Base-by-base conservation (phyloP, 2,888 invertebrate genomes). In the Tanytarsus gracilentus region DNA sequence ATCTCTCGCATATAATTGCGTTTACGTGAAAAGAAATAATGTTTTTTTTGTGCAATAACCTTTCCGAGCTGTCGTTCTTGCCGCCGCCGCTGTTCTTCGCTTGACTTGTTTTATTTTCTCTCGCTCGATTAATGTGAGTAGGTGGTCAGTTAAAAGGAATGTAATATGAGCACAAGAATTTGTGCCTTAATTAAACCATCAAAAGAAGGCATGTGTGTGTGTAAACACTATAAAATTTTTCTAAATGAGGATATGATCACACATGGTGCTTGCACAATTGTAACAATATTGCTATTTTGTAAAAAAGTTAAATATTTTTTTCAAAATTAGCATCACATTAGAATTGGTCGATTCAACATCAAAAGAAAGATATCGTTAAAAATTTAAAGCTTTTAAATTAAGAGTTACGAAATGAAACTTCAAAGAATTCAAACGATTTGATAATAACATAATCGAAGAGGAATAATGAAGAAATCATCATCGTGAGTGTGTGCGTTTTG, bases 381-480 rank as follows among this genome's bases (percentile, higher is more conserved):
- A n/a, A n/a, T n/a, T n/a, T n/a, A n/a, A n/a, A n/a, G n/a, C n/a
- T n/a, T n/a, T n/a, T n/a, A n/a, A n/a, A n/a, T n/a, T n/a, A n/a
- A 49, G 11, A 14, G n/a, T 6, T 7, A 30, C 29, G 25, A 55
- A 40, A 39, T 26, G 21, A 40, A 55, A 26, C 8, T n/a, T 40
- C 26, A 53, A 33, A 52, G 14, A 36, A 33, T 16, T 40, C 40
- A 55, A 40, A 40, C 33, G 55, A 55, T 55, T 40, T 39, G 55
- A 55, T 55, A 55, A 55, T 55, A 40, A 55, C 39, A 40, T 55
- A 16, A 18, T 16, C 11, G 23, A 53, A 27, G 55, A n/a, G n/a
- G 27, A 55, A 40, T 55, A 55, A 55, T 55, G 55, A 55, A 55
- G 55, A 55, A 55, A 55, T 55, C 55, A 55, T 55, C 55, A 53